Conservation (phyloP, 2,797 vertebrate species). For the Crax fasciolata region DNA sequence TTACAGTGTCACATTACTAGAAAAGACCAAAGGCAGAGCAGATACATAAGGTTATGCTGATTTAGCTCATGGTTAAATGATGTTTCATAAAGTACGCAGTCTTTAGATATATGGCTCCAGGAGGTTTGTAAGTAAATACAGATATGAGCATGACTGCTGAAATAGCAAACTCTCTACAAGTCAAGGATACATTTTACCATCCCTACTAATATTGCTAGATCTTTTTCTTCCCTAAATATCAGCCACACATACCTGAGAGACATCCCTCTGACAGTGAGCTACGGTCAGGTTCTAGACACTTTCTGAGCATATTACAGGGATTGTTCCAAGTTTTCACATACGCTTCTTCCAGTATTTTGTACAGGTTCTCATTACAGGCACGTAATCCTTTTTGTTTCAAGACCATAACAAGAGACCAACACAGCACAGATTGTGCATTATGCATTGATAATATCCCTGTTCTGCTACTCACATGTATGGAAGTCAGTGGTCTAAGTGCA, state of each 20-base stretch:
- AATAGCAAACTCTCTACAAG: not conserved
- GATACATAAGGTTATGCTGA: not conserved
- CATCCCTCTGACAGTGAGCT: not conserved
- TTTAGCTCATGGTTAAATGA: not conserved
- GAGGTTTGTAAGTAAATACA: not conserved
- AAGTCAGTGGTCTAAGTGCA: not conserved
- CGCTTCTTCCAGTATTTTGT: not conserved
- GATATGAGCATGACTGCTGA: not conserved
- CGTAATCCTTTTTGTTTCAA: not conserved
- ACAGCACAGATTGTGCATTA: not conserved
- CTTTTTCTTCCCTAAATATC: not conserved
- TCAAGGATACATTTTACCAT: not conserved
- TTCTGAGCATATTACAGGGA: not conserved
- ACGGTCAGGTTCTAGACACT: not conserved
- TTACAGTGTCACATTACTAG: not conserved
- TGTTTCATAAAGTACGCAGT: not conserved
- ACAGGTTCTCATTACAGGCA: not conserved
- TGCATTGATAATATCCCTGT: rapidly evolving
- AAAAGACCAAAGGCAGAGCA: not conserved
- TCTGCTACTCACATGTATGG: not conserved
- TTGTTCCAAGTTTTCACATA: not conserved
- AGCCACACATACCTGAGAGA: not conserved
- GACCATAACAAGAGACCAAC: not conserved
- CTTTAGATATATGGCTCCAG: not conserved
- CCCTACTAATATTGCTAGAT: not conserved